A percentile compares a stretch with the other conserved stretches of the same genome.
Conservation (phyloP, 2,797 vertebrate genomes). For the Neosilurus mollespiculum region DNA sequence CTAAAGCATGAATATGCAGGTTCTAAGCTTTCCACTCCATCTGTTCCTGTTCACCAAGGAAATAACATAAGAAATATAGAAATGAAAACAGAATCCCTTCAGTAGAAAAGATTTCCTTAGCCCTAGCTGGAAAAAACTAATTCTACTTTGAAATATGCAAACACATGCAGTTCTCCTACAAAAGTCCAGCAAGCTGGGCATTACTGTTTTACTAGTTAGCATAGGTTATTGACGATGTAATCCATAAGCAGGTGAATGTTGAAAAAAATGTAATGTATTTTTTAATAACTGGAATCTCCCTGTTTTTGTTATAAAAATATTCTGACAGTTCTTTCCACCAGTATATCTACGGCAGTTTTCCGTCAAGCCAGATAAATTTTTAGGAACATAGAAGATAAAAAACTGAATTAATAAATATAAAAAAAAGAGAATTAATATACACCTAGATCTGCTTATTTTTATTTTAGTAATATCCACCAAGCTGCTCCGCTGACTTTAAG, state of each 20-base stretch:
- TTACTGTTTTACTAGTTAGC: not conserved
- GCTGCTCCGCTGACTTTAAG: not conserved
- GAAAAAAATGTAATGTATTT: not conserved
- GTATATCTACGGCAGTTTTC: not conserved
- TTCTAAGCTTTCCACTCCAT: slow-evolving; percentile 61
- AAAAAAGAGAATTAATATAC: not conserved
- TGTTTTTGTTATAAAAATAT: not conserved
- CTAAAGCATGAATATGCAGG: slow-evolving; percentile 56
- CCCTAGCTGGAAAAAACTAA: slow-evolving; percentile 39
- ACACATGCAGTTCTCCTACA: not conserved
- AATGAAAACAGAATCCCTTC: slow-evolving; percentile 45
- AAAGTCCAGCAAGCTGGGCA: not conserved
- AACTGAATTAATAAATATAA: not conserved
- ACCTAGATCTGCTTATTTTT: not conserved
- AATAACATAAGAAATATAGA: slow-evolving; percentile 9
- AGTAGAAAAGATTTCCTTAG: slow-evolving; percentile 47
- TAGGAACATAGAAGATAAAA: not conserved
- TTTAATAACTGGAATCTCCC: not conserved
- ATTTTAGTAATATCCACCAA: not conserved
- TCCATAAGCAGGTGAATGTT: not conserved
- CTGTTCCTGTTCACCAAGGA: slow-evolving; percentile 54
- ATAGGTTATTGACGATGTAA: not conserved
- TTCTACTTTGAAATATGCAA: not conserved
- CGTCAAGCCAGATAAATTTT: not conserved
- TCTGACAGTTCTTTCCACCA: not conserved